Evolutionary conservation across 2,113 vertebrate species (phyloP), one percentile per base, ranked within the genome.

Genomic region (Abramis brama): DNA sequence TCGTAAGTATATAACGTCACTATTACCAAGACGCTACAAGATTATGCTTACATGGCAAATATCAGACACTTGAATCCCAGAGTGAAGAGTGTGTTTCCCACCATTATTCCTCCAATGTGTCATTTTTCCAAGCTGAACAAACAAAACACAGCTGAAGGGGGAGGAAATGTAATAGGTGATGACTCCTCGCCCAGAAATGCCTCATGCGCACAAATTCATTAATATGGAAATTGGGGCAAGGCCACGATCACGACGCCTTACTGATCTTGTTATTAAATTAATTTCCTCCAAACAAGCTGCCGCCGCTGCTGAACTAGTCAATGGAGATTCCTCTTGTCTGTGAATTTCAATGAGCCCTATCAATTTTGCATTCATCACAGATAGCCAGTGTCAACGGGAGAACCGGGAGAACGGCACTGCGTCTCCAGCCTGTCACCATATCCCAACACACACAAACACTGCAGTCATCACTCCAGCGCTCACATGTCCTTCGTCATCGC

Each of bases 321-420:
- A 85, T 89, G 84, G 86, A 47, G 86, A 90, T 87, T 81, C 85
- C 82, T 81, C 82, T 86, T 86, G 84, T 91, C 88, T 84, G 79
- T 4, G 87, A 93, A 94, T 95, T 91, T 91, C 93, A 94, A 95
- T 94, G 92, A 92, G 86, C 71, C 91, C 91, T 93, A 94, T 95
- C 93, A 93, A 91, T 93, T 94, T 94, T 89, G 89, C 91, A 94
- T 94, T 94, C 91, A 93, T 93, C 90, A 91, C 86, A 81, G 86
- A 68, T 13, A 87, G 59, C 64, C 75, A 12, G 57, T 76, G 86
- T 84, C 81, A 84, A 43, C 64, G 0, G 88, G 76, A 83, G 78
- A 88, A 78, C 8, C 57, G 1, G 88, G 79, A 83, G 78, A 88
- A 80, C 8, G 3, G 68, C 78, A 75, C 39, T 10, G 27, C 77